Evolutionary conservation across 1,140 invertebrate species (phyloP).

Genomic region (Trachymyrmex septentrionalis): DNA sequence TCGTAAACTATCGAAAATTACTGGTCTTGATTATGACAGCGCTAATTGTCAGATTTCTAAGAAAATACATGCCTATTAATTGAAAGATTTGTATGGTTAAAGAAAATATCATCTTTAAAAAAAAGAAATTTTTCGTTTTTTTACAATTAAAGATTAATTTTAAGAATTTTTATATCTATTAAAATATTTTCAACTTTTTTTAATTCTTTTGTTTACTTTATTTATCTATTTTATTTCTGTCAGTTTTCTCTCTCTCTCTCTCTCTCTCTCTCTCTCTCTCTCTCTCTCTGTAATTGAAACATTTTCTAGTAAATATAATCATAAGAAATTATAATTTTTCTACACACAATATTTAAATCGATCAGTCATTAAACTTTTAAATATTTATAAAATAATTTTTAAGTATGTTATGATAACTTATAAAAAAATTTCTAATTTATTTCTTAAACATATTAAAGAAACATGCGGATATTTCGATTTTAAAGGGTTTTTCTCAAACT

Average conservation of each 20-base stretch:
- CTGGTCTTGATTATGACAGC: neutral
- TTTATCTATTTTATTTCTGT: neutral
- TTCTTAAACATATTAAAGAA: neutral
- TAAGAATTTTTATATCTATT: neutral
- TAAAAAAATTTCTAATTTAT: neutral
- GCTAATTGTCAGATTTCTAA: neutral
- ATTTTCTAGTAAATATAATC: neutral
- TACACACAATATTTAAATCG: neutral
- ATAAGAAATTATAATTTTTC: neutral
- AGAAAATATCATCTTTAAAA: neutral
- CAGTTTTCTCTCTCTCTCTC: neutral
- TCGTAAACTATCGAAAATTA: neutral
- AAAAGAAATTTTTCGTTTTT: neutral
- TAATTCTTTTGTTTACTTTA: neutral
- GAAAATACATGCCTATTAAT: neutral
- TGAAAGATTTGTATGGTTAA: neutral
- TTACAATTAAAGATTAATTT: neutral
- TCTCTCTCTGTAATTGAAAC: neutral
- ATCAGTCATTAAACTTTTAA: neutral
- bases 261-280: too few species aligned
- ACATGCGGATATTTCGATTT: neutral
- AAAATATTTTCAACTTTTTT: neutral
- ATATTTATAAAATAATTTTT: neutral
- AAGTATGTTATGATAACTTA: neutral
- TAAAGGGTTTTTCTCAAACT: neutral